Base-by-base conservation (phyloP, 2,113 vertebrate species). In the Stegostoma tigrinum region DNA sequence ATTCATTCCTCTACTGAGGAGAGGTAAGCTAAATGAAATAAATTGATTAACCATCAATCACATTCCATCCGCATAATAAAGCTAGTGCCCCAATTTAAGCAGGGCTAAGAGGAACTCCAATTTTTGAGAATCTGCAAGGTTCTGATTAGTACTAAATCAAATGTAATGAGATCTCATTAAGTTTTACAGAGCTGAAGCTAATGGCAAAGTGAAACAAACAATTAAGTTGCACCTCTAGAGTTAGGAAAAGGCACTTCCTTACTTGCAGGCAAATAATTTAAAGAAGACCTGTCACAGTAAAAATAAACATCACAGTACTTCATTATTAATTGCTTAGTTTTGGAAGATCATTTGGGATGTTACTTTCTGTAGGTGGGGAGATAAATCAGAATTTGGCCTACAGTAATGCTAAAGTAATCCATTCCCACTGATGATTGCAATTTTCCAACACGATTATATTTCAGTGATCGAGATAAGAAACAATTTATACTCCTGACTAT, bases 41-140 rank as follows among this genome's bases (percentile, higher is more conserved):
- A 96, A 97, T 97, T 96, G 97, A 97, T 97, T 97, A 97, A 96
- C 96, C 96, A 97, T 97, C 97, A 96, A 96, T 97, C 96, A 96
- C 96, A 96, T 96, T 97, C 96, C 96, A 96, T 96, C 96, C 96
- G 97, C 96, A 96, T 97, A 96, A 95, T 97, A 97, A 97, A 96
- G 96, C 96, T 96, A 96, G 14, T 95, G 17, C 96, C 97, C 96
- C 96, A 96, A 97, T 97, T 97, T 97, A 96, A 96, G 89, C 96
- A 96, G 96, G 96, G 96, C 96, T 96, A 96, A 96, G 96, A 96
- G 96, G 96, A 96, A 97, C 97, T 97, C 96, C 97, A 97, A 97
- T 96, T 96, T 52, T 70, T 78, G 78, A 93, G 95, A 96, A 96
- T 94, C 52, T 97, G 96, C 96, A 96, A 96, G 96, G 87, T 96